phyloP scores from a whole-genome alignment of 2,888 invertebrate species.

The Ephialtes manifestator region DNA sequence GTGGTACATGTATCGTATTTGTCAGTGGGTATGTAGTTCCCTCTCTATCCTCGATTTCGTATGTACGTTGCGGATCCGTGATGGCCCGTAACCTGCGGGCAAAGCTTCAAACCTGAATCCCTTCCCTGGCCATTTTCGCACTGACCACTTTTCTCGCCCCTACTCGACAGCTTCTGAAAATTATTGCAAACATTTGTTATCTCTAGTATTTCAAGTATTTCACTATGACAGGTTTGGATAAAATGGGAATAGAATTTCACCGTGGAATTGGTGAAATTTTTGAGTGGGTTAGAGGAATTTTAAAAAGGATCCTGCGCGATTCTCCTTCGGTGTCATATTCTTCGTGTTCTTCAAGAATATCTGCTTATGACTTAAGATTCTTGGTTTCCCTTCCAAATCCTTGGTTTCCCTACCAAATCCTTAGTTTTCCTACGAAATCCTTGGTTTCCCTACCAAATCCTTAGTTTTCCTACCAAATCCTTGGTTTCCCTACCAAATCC shows the following conservation, averaged over 20 bases:
- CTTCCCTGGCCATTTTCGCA: conserved; percentile 1
- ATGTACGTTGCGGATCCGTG: conserved; percentile 76
- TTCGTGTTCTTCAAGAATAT: neutral
- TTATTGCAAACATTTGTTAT: conserved; percentile 80
- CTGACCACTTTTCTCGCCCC: conserved; percentile 16
- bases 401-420: no score
- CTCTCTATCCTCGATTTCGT: conserved; percentile 72
- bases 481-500: no score
- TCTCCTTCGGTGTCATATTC: conserved; percentile 24
- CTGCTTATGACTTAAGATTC: neutral
- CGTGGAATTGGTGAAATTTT: neutral
- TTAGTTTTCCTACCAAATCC: no score
- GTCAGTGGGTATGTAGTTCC: conserved; percentile 73
- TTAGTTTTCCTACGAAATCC: no score
- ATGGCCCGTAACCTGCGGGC: conserved; percentile 62
- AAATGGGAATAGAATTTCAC: conserved; percentile 8
- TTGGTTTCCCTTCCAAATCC: no score
- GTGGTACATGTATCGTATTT: conserved; percentile 81
- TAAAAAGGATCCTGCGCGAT: neutral
- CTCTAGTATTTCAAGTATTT: conserved; percentile 52
- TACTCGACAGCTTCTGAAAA: conserved; percentile 10
- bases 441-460: no score
- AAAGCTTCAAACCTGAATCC: neutral
- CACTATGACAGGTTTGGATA: neutral
- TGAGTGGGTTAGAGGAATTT: neutral